These are phyloP conservation scores for Samia ricini DNA, from an alignment of 1,140 invertebrate genomes.

Conservation along the genomic window DNA sequence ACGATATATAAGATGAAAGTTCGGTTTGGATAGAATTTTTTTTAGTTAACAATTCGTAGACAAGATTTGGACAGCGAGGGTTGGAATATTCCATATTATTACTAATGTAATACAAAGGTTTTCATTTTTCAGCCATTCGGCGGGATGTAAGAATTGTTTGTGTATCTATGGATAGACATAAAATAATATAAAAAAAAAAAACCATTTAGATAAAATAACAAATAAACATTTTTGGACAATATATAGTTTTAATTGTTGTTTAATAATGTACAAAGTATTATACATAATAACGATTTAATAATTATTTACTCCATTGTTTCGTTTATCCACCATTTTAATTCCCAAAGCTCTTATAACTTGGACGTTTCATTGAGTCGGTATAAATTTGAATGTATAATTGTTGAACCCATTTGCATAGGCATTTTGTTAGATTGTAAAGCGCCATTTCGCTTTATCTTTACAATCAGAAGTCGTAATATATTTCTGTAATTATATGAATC, in stretches of 20 bases:
- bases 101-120: no score
- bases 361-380: constrained; percentile 9
- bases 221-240: no score
- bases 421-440: constrained; percentile 27
- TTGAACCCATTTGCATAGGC: constrained; percentile 36
- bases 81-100: no score
- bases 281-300: neutral
- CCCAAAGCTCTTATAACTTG: constrained; percentile 16
- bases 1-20: no score
- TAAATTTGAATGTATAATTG: constrained; percentile 44
- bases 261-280: neutral
- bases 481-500: constrained; percentile 14
- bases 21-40: no score
- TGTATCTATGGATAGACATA: no score
- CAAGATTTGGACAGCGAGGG: no score
- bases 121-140: no score
- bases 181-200: no score
- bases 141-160: no score
- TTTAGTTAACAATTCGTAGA: no score
- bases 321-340: neutral
- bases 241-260: neutral
- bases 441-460: constrained; percentile 9
- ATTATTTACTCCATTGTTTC: neutral
- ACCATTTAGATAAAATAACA: no score
- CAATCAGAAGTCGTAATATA: constrained; percentile 16